phyloP scores from a whole-genome alignment of 1,140 invertebrate species.

The Habropoda laboriosa region DNA sequence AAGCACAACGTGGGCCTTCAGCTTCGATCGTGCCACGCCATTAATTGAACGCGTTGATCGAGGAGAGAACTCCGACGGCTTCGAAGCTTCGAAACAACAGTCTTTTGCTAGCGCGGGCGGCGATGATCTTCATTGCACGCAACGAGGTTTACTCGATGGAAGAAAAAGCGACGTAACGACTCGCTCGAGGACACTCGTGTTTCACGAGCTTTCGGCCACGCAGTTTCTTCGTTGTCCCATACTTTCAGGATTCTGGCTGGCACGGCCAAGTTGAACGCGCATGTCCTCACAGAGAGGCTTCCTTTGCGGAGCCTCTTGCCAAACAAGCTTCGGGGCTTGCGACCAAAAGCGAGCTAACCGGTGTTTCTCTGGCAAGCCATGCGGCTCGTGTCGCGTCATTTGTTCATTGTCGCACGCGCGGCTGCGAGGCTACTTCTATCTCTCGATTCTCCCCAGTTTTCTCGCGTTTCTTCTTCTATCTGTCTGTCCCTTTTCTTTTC shows the following conservation, averaged over 20 bases:
- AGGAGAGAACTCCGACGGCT: no score
- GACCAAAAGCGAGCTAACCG: conserved; percentile 67
- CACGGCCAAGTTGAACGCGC: conserved; percentile 78
- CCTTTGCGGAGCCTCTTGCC: conserved; percentile 78
- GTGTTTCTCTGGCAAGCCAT: conserved; percentile 82
- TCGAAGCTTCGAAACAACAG: no score
- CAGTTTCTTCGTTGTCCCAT: neutral
- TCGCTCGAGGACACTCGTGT: conserved; percentile 15
- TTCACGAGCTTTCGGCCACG: conserved; percentile 29
- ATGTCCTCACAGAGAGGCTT: conserved; percentile 82
- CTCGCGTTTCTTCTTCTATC: conserved; percentile 3
- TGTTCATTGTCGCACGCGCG: conserved; percentile 82
- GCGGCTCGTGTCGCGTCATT: conserved; percentile 82
- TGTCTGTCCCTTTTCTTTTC: neutral
- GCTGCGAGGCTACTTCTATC: conserved; percentile 76
- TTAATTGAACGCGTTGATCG: no score
- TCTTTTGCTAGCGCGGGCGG: no score
- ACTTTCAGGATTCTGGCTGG: conserved; percentile 15
- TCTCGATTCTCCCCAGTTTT: neutral
- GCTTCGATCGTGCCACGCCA: conserved; percentile 62
- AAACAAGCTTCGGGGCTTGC: conserved; percentile 76
- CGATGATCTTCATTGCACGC: neutral
- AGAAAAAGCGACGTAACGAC: conserved; percentile 18
- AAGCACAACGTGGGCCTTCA: conserved; percentile 80
- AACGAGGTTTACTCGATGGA: conserved; percentile 6